These are phyloP conservation scores for Thamnophis elegans DNA, from an alignment of 2,797 vertebrate species.

Conservation along the genomic window DNA sequence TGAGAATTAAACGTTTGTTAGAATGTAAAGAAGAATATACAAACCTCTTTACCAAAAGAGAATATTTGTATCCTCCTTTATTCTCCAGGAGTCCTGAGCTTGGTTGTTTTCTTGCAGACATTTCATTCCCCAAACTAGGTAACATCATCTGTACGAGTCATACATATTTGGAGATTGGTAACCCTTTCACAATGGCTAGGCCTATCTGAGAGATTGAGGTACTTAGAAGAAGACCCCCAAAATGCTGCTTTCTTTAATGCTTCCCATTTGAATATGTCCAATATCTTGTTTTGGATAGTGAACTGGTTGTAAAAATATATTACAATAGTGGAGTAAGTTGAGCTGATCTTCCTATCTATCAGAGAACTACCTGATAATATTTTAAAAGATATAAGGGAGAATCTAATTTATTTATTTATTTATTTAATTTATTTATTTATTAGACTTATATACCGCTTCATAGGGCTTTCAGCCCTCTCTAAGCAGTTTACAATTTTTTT, in stretches of 20 bases:
- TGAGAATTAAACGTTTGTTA: neutral
- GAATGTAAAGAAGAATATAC: neutral
- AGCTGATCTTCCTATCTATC: neutral
- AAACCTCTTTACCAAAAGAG: neutral
- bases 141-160: neutral
- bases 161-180: neutral
- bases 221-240: neutral
- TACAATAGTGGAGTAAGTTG: neutral
- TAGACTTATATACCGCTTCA: too few species aligned
- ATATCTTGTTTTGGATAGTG: neutral
- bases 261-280: neutral
- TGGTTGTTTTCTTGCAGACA: too few species aligned
- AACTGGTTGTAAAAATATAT: neutral
- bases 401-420: too few species aligned
- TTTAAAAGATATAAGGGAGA: neutral
- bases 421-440: too few species aligned
- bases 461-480: too few species aligned
- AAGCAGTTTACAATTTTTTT: too few species aligned
- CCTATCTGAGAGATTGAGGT: neutral
- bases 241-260: neutral
- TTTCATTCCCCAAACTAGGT: too few species aligned
- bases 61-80: too few species aligned
- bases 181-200: neutral
- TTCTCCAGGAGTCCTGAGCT: too few species aligned
- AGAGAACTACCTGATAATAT: neutral